A percentile compares a stretch with the other conserved stretches of the same genome.
phyloP scores from a whole-genome alignment of 1,140 invertebrate species.

The Trialeurodes vaporariorum region DNA sequence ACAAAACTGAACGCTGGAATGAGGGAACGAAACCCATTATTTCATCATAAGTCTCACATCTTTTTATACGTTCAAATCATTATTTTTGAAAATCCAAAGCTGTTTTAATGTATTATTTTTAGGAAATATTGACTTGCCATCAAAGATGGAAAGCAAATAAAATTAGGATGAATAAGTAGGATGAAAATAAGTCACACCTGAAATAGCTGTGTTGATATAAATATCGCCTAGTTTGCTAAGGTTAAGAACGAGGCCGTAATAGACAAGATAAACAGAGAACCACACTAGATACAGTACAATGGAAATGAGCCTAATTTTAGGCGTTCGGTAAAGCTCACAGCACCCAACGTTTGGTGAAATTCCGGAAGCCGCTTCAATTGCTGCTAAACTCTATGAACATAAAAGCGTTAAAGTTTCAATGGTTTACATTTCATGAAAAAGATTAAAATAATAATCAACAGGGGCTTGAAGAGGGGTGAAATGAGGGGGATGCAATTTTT shows the following conservation, averaged over 20 bases:
- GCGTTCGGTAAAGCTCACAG: slow-evolving; percentile 46
- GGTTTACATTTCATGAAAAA: too few species aligned
- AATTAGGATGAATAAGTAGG: too few species aligned
- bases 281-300: slow-evolving; percentile 52
- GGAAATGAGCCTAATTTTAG: slow-evolving; percentile 47
- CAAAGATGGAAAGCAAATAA: neutral
- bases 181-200: slow-evolving; percentile 41
- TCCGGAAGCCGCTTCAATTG: slow-evolving; percentile 11
- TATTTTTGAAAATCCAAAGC: too few species aligned
- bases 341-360: slow-evolving; percentile 36
- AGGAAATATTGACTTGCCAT: neutral
- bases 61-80: too few species aligned
- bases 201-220: slow-evolving; percentile 42
- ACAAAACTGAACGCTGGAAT: too few species aligned
- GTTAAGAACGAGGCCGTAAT: slow-evolving; percentile 58
- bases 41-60: too few species aligned
- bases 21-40: too few species aligned
- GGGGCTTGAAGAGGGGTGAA: too few species aligned
- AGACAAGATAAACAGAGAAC: slow-evolving; percentile 59
- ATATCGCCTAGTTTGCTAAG: slow-evolving; percentile 55
- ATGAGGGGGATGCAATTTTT: too few species aligned
- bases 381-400: slow-evolving; percentile 14
- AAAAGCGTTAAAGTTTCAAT: too few species aligned
- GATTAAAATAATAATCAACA: too few species aligned
- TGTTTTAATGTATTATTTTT: too few species aligned